Conservation (phyloP, 1,140 invertebrate genomes). For the Zaprionus vittiger region DNA sequence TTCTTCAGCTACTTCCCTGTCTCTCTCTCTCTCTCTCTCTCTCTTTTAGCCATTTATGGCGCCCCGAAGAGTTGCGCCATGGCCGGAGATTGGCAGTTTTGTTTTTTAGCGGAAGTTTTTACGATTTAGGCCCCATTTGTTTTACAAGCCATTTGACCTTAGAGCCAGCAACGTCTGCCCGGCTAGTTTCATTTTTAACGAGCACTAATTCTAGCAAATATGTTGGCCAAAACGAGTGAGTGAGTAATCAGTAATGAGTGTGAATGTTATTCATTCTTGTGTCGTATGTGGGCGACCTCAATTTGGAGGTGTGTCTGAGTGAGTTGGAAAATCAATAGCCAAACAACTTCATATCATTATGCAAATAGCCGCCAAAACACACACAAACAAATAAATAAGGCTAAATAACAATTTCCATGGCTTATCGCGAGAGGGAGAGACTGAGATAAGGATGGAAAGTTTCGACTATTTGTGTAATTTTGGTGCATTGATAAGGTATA, state of each 20-base stretch:
- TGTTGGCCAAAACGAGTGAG: constrained; percentile 15
- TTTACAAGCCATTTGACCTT: constrained; percentile 76
- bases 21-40: background rate
- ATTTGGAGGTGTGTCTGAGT: constrained; percentile 46
- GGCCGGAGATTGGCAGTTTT: constrained; percentile 9
- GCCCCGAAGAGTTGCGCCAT: constrained; percentile 2
- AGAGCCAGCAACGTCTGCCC: constrained; percentile 26
- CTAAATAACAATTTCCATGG: constrained; percentile 43
- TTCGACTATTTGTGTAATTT: background rate
- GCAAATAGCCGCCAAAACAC: constrained; percentile 57
- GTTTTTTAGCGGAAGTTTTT: constrained; percentile 50
- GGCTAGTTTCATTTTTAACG: constrained; percentile 21
- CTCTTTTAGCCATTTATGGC: constrained; percentile 1
- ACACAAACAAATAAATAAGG: constrained; percentile 21
- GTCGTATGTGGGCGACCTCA: constrained; percentile 26
- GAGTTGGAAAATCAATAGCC: constrained; percentile 66
- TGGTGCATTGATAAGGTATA: background rate
- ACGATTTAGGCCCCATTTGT: constrained; percentile 43
- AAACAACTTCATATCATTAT: constrained; percentile 63
- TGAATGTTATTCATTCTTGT: background rate
- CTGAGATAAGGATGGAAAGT: background rate
- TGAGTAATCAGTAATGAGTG: background rate
- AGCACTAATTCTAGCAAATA: constrained; percentile 41
- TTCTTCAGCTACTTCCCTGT: background rate
- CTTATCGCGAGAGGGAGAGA: constrained; percentile 50